phyloP scores from a whole-genome alignment of 2,113 vertebrate species.

The Redunca redunca region DNA sequence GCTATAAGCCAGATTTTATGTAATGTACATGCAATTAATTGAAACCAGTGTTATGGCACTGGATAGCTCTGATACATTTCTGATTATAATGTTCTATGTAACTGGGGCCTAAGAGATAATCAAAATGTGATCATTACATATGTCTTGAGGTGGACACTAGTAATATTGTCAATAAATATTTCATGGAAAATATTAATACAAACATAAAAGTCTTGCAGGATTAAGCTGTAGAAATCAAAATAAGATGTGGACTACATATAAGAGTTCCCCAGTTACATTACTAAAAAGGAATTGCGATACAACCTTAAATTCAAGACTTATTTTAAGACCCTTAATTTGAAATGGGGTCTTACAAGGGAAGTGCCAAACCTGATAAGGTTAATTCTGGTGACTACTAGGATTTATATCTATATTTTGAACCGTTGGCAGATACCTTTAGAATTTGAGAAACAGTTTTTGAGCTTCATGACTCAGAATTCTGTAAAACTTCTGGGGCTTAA shows the following conservation, averaged over 20 bases:
- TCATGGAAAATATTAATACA: background rate
- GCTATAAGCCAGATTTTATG: background rate
- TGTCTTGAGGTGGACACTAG: background rate
- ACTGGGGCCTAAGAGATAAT: background rate
- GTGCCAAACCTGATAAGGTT: background rate
- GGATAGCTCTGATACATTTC: background rate
- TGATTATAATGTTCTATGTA: background rate
- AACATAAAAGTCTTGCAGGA: background rate
- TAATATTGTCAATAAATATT: background rate
- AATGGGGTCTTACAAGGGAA: background rate
- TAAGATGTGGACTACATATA: background rate
- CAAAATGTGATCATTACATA: background rate
- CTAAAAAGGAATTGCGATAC: background rate
- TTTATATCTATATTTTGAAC: background rate
- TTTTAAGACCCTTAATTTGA: background rate
- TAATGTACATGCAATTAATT: conserved; percentile 6
- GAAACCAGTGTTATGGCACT: background rate
- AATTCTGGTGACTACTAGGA: conserved; percentile 23
- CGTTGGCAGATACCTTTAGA: background rate
- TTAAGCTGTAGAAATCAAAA: conserved; percentile 4
- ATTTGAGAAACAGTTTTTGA: background rate
- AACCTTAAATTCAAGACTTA: background rate
- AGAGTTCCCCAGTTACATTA: background rate
- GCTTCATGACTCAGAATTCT: background rate
- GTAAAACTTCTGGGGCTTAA: background rate